Base-by-base conservation (phyloP, 2,888 invertebrate species). In the Synergus japonicus region DNA sequence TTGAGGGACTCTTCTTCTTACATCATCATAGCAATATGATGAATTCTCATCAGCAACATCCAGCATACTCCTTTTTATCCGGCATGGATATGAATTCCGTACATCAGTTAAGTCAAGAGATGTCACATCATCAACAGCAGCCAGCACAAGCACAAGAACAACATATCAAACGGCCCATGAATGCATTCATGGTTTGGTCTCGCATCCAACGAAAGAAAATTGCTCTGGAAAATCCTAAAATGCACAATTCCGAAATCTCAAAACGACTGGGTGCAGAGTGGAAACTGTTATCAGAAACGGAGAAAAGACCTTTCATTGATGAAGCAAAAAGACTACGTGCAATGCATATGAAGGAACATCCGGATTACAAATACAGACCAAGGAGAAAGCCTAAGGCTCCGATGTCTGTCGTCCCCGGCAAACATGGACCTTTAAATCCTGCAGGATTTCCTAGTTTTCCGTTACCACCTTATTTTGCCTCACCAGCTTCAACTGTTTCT, bases 121-220 rank as follows among this genome's bases (percentile, higher is more conserved):
- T 87, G 76, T 76, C 76, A 15, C 77, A 78, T 8, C 15, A 41
- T 2, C 79, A 77, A 7, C 86, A 84, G 0, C 63, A 63, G 3
- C 86, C 76, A 64, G 15, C 8, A 0, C n/a, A 29, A 8, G 54
- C 81, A 1, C 86, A 85, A 46, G 96, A 96, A 87, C 95, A 95
- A 12, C 97, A 98, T 92, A 98, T 99, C 90, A 99, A 98, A 92
- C 94, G 98, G 29, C 98, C 98, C 2, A 98, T 99, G 98, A 98
- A 98, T 93, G 98, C 98, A 0, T 98, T 98, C 93, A 98, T 98
- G 98, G 98, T 97, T 46, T 98, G 98, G 98, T 98, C 98, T 7
- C 93, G 98, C 64, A 96, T 97, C 63, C 98, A 98, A 92, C 93
- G 98, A 18, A 94, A 97, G 78, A 97, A 98, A 92, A 98, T 98